Evolutionary conservation across 1,140 invertebrate genomes (phyloP).

Genomic region (Prorops nasuta): DNA sequence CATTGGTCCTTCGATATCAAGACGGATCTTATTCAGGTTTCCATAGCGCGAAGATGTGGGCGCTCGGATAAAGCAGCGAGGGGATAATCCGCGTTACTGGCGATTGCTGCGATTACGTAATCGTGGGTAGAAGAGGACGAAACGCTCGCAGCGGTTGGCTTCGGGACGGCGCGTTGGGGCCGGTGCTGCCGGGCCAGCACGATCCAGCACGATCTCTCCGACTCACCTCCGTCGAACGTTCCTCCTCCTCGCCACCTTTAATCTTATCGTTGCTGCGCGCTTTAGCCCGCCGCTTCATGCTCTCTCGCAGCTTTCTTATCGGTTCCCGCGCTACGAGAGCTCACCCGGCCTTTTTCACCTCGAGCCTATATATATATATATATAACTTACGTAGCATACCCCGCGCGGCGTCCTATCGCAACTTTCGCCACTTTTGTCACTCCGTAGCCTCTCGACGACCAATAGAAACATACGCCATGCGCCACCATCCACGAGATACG

Average conservation of each 20-base stretch:
- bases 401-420: conserved; percentile 20
- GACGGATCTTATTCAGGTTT: too few species aligned
- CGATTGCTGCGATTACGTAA: conserved; percentile 20
- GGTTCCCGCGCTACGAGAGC: conserved; percentile 3
- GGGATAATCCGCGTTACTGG: conserved; percentile 5
- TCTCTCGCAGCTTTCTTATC: conserved; percentile 31
- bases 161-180: too few species aligned
- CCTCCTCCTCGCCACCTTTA: conserved; percentile 28
- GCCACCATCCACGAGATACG: conserved; percentile 14
- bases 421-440: conserved; percentile 31
- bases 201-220: too few species aligned
- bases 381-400: too few species aligned
- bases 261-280: conserved; percentile 34
- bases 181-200: too few species aligned
- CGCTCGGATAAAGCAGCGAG: not conserved
- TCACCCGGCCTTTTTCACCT: conserved; percentile 19
- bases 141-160: too few species aligned
- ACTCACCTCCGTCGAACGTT: too few species aligned
- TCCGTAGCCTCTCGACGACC: not conserved
- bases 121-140: conserved; percentile 11
- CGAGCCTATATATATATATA: too few species aligned
- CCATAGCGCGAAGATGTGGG: too few species aligned
- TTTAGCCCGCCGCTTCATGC: conserved; percentile 31
- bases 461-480: conserved; percentile 5
- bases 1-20: too few species aligned